phyloP scores from a whole-genome alignment of 23 tunicate species.

The Corella eumyota region DNA sequence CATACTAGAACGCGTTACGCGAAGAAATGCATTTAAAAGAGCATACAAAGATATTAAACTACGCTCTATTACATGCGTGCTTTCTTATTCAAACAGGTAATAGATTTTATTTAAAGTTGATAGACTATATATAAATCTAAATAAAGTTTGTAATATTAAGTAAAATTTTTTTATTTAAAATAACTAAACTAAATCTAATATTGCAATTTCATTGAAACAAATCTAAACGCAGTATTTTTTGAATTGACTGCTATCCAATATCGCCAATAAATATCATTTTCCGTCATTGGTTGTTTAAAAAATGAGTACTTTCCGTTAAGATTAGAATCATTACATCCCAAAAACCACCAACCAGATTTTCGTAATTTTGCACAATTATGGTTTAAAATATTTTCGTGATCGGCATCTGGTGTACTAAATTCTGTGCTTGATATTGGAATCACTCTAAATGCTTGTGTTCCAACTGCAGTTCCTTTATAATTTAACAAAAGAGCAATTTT shows the following conservation, averaged over 20 bases:
- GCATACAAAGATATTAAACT: too few species aligned
- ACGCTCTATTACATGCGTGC: too few species aligned
- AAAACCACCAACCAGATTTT: constrained; percentile 4
- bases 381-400: not conserved
- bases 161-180: too few species aligned
- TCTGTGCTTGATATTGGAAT: too few species aligned
- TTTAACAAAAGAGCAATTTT: not conserved
- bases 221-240: constrained; percentile 1
- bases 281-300: not conserved
- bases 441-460: too few species aligned
- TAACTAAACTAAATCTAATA: too few species aligned
- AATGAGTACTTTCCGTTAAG: not conserved
- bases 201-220: not conserved
- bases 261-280: not conserved
- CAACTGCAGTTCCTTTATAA: not conserved
- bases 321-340: not conserved
- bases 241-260: not conserved
- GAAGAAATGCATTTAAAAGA: too few species aligned
- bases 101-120: too few species aligned
- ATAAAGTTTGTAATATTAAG: too few species aligned
- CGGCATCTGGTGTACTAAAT: not conserved
- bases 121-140: too few species aligned
- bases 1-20: too few species aligned
- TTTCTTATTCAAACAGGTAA: too few species aligned
- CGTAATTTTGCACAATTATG: not conserved